Evolutionary conservation across 2,888 invertebrate species (phyloP), one percentile per base, ranked within the genome.

Genomic region (Meteorus colon): DNA sequence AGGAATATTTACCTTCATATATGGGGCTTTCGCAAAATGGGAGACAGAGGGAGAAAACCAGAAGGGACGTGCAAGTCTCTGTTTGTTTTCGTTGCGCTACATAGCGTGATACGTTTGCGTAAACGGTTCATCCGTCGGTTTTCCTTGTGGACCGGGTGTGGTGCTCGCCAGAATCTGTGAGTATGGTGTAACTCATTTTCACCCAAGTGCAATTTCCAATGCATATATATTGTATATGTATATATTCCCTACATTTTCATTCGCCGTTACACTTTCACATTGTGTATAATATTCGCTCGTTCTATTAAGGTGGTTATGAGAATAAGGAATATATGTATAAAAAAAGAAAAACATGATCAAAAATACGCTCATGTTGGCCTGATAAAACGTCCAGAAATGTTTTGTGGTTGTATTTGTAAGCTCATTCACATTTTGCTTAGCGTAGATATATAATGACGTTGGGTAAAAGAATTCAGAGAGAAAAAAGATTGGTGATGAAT

Each of bases 71-170:
- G 73, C 83, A 82, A 81, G 85, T 84, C 85, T 85, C 85, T 88
- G 88, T 89, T 89, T 89, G 89, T 88, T 89, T 88, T 87, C 88
- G 86, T 88, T 89, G 88, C 88, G 86, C 88, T 86, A 88, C 87
- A 88, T 89, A 88, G 87, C 89, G 88, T 88, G 88, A 89, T 88
- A 88, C 87, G 87, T 89, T 89, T 89, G 88, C 88, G 87, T 89
- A 89, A 89, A 85, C 85, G 84, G 85, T 83, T 82, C 83, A 85
- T 86, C 86, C 84, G 81, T 75, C 71, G 77, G 75, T 77, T 78
- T 75, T 75, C 75, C 76, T 45, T 45, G 29, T 55, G 73, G 72
- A 73, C 73, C 69, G 71, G 73, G 67, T 79, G 78, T 77, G 76
- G 81, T 79, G 76, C 80, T 83, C 82, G 82, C 82, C n/a, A 82